phyloP scores from a whole-genome alignment of 1,140 invertebrate species.

The Zaprionus lachaisei region DNA sequence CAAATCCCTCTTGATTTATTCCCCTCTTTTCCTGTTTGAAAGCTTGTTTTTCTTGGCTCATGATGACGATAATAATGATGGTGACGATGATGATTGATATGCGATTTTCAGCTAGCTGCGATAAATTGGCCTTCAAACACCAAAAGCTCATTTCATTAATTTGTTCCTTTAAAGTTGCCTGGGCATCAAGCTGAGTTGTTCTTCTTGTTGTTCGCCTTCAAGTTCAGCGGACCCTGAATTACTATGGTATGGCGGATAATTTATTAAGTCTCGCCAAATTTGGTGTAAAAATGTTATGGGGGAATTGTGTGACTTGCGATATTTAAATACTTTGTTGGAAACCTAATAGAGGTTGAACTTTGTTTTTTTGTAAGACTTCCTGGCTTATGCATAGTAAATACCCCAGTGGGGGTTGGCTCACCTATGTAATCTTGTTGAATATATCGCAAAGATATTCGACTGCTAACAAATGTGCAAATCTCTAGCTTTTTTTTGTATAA shows the following conservation, averaged over 20 bases:
- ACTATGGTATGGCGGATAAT: background rate
- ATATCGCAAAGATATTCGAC: too few species aligned
- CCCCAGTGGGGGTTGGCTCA: too few species aligned
- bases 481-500: too few species aligned
- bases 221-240: background rate
- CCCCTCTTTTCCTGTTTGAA: background rate
- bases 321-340: background rate
- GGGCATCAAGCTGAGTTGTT: background rate
- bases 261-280: background rate
- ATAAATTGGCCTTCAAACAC: slow-evolving; percentile 53
- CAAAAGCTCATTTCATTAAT: slow-evolving; percentile 48
- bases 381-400: background rate
- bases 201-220: background rate
- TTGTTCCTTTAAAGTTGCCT: slow-evolving; percentile 6
- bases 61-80: background rate
- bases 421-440: too few species aligned
- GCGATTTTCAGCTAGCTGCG: background rate
- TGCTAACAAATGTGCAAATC: too few species aligned
- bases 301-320: background rate
- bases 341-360: background rate
- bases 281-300: background rate
- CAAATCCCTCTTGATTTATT: background rate
- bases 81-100: slow-evolving; percentile 5
- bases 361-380: background rate
- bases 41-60: background rate